Base-by-base conservation (phyloP, 2,888 invertebrate species). In the Punctoribates punctum region DNA sequence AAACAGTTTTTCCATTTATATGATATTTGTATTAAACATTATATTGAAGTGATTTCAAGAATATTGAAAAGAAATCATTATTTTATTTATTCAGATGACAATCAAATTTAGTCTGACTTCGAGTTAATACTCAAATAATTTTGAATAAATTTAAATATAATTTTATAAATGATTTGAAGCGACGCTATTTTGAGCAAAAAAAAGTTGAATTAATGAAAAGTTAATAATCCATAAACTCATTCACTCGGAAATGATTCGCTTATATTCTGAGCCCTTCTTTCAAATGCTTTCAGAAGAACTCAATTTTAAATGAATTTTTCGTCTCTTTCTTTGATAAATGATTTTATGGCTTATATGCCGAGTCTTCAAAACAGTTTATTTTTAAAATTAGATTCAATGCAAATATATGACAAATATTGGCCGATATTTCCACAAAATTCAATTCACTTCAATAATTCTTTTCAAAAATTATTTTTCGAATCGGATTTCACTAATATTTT, bases 211-310 rank as follows among this genome's bases (percentile, higher is more conserved):
- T 48, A 72, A 38, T 48, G 25, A 27, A 72, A 72, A 72, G 72
- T 72, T 72, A 72, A 72, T 72, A 72, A 72, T 72, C 46, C 72
- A 72, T 72, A 46, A 72, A 67, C 65, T 67, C 15, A 67, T 38
- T 38, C 65, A 67, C 23, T 67, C 65, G 38, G 51, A 60, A 60
- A 20, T 67, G 38, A 70, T 70, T 62, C 29, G 20, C 27, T 27
- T 27, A 60, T 29, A 27, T 13, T 27, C 62, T 34, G 11, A 62
- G n/a, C 1, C 62, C 17, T 29, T 38, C 65, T 34, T 67, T 38
- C 38, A 67, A 67, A 20, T 34, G n/a, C 38, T 38, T 42, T 34
- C 38, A 65, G n/a, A 34, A 60, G 29, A 60, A 60, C 60, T 60
- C 60, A 60, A 60, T 60, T 60, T 29, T 60, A 13, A 15, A 23